phyloP scores from a whole-genome alignment of 2,888 invertebrate species.

The Heliconius erato region DNA sequence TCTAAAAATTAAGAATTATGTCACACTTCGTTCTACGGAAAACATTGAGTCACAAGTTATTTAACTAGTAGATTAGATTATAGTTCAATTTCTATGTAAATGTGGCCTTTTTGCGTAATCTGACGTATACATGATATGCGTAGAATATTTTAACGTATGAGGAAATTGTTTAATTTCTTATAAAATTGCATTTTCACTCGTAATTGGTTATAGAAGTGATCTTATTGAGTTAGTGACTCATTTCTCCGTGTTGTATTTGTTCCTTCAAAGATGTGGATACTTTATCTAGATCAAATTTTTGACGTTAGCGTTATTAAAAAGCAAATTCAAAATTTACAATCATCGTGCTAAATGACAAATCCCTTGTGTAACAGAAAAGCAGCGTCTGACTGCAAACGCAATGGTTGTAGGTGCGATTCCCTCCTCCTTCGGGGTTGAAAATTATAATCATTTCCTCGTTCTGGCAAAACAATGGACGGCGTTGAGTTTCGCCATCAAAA shows the following conservation, averaged over 20 bases:
- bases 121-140: background rate
- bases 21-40: no score
- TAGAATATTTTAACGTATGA: background rate
- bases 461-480: background rate
- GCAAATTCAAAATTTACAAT: background rate
- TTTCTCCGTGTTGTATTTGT: background rate
- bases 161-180: background rate
- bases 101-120: background rate
- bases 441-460: background rate
- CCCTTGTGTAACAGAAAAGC: background rate
- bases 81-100: slow-evolving; percentile 7
- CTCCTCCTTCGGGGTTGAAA: background rate
- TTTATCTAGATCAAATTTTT: background rate
- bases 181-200: background rate
- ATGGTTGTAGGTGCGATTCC: background rate
- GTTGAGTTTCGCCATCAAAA: background rate
- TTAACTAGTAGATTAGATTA: slow-evolving; percentile 16
- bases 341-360: no score
- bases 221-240: background rate
- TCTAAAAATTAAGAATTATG: no score
- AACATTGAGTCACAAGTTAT: background rate
- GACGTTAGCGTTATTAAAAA: background rate
- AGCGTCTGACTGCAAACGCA: background rate
- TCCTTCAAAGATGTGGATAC: background rate
- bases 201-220: background rate